Evolutionary conservation across 2,888 invertebrate genomes (phyloP), one percentile per base, ranked within the genome.

Genomic region (Zele albiditarsus): DNA sequence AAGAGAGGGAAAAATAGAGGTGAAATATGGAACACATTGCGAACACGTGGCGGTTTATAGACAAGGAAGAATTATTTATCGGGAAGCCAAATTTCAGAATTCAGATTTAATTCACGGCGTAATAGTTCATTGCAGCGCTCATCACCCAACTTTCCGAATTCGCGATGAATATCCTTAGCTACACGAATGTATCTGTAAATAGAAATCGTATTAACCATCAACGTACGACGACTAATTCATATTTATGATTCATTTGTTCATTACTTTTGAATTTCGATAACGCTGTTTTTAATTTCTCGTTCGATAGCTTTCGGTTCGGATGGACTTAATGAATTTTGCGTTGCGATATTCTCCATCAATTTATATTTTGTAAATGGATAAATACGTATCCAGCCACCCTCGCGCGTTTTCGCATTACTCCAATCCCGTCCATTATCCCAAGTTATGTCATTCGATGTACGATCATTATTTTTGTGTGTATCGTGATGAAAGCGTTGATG

Each of bases 361-460:
- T 81, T 78, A 16, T 73, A 70, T 69, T 76, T 74, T 81, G 88
- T 84, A 73, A 92, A 89, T 0, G 96, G 96, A 89, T 94, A 96
- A 75, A 95, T 92, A 79, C 95, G 90, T 60, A 94, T 92, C 94
- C 96, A 96, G 57, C 94, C 93, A 0, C 96, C 96, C 77, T 94
- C 94, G 20, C 91, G 90, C 0, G 91, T 90, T 6, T 91, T 91
- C 0, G 94, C 92, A 53, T 91, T 90, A 80, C 91, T 91, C 95
- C 95, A 95, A 80, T 94, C 92, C 73, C 92, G 91, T 2, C 94
- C 94, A 81, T 94, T 95, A 49, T 94, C 94, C 94, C 94, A 95
- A 8, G 84, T 78, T 0, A 79, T 58, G 5, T 83, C 92, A n/a
- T 90, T 88, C 1, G 91, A 89, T 1, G 91, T 90, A 0, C 93